Conservation (phyloP, 1,140 invertebrate species). For the Bathynomus jamesi region DNA sequence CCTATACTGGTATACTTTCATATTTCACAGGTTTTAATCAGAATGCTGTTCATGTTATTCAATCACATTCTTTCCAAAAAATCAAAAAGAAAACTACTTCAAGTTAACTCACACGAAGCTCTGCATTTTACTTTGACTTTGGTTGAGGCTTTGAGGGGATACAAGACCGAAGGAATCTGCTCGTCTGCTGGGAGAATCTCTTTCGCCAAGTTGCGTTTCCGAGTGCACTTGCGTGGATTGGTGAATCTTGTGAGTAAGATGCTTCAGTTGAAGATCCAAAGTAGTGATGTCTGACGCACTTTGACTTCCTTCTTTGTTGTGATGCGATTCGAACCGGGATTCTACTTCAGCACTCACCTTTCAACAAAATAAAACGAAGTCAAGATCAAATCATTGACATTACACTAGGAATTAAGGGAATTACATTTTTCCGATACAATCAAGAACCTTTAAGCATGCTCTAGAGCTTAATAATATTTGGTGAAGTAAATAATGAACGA, state of each 20-base stretch:
- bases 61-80: too few species aligned
- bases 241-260: conserved; percentile 27
- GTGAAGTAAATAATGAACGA: too few species aligned
- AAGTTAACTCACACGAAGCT: conserved; percentile 25
- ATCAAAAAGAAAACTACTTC: too few species aligned
- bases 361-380: background rate
- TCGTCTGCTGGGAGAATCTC: conserved; percentile 21
- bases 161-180: conserved; percentile 11
- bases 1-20: too few species aligned
- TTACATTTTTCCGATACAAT: too few species aligned
- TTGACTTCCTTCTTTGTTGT: conserved; percentile 16
- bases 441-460: too few species aligned
- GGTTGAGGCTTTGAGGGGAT: conserved; percentile 16
- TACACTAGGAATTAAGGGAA: too few species aligned
- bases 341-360: conserved; percentile 27
- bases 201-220: conserved; percentile 16
- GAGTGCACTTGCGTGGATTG: conserved; percentile 22
- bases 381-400: background rate
- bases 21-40: too few species aligned
- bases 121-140: conserved; percentile 12
- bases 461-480: too few species aligned
- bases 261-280: conserved; percentile 26
- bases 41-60: too few species aligned
- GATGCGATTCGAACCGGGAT: conserved; percentile 15
- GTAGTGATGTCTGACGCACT: conserved; percentile 26